Conservation (phyloP, 1,140 invertebrate genomes). For the Wasmannia auropunctata region DNA sequence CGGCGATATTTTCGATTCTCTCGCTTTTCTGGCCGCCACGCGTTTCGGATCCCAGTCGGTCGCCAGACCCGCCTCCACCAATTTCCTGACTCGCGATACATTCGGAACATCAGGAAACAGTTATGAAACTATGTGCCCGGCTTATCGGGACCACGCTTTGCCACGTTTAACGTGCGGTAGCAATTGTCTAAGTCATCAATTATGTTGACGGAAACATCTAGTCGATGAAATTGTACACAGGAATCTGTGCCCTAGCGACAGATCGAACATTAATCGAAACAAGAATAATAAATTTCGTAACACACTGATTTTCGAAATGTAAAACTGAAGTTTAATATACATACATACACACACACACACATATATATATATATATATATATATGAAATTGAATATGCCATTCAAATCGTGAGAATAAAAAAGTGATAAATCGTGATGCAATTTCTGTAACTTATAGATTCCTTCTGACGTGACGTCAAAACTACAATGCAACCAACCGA, state of each 20-base stretch:
- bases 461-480: not conserved
- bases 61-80: slow-evolving; percentile 40
- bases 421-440: not conserved
- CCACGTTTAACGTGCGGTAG: slow-evolving; percentile 32
- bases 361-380: not conserved
- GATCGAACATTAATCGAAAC: not conserved
- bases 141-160: slow-evolving; percentile 59
- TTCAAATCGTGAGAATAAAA: not conserved
- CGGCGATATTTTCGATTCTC: slow-evolving; percentile 51
- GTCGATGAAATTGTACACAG: slow-evolving; percentile 31
- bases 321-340: not conserved
- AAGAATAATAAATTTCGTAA: not conserved
- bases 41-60: slow-evolving; percentile 27
- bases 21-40: slow-evolving; percentile 22
- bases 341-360: not conserved
- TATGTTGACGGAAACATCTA: slow-evolving; percentile 6
- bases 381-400: not conserved
- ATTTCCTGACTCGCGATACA: slow-evolving; percentile 59
- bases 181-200: slow-evolving; percentile 68
- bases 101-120: slow-evolving; percentile 64
- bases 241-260: not conserved
- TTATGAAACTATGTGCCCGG: slow-evolving; percentile 59
- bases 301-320: not conserved
- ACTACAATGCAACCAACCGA: not conserved
- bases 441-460: not conserved